A percentile compares a stretch with the other conserved stretches of the same genome.
Conservation (phyloP, 2,888 invertebrate genomes). For the Seira musarum region DNA sequence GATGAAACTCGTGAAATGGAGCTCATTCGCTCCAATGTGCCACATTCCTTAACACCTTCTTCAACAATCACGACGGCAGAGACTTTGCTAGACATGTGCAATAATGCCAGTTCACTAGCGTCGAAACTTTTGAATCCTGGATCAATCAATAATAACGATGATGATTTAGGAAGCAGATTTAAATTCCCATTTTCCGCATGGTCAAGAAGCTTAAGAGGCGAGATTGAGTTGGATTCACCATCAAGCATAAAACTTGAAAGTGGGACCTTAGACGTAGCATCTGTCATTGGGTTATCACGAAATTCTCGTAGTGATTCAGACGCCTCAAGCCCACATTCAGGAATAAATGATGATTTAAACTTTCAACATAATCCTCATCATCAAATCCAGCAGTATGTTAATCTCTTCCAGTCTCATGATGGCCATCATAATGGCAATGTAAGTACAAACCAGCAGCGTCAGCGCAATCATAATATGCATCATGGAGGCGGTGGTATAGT, state of each 20-base stretch:
- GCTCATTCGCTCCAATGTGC: neutral
- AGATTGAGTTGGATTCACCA: slow-evolving; percentile 8
- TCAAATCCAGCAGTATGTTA: slow-evolving; percentile 32
- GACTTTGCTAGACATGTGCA: slow-evolving; percentile 17
- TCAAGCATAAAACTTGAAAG: neutral
- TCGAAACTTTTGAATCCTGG: neutral
- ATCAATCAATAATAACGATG: slow-evolving; percentile 27
- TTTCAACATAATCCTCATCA: slow-evolving; percentile 13
- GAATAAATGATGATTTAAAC: slow-evolving; percentile 20
- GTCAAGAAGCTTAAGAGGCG: neutral
- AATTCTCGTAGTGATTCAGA: slow-evolving; percentile 43
- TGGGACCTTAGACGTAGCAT: slow-evolving; percentile 22
- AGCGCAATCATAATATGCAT: slow-evolving; percentile 16
- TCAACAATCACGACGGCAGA: neutral
- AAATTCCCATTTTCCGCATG: slow-evolving; percentile 10
- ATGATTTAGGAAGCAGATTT: neutral
- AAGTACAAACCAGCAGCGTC: neutral
- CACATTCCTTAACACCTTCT: neutral
- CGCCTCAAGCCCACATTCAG: slow-evolving; percentile 41
- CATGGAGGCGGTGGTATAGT: slow-evolving; percentile 14
- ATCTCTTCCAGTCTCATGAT: slow-evolving; percentile 18
- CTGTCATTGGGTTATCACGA: neutral
- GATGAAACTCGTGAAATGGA: neutral
- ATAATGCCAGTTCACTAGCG: neutral
- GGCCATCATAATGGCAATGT: slow-evolving; percentile 5